A percentile compares a stretch with the other conserved stretches of the same genome.
These are phyloP conservation scores for Zaprionus camerounensis DNA, from an alignment of 1,140 invertebrate genomes.

Conservation along the genomic window DNA sequence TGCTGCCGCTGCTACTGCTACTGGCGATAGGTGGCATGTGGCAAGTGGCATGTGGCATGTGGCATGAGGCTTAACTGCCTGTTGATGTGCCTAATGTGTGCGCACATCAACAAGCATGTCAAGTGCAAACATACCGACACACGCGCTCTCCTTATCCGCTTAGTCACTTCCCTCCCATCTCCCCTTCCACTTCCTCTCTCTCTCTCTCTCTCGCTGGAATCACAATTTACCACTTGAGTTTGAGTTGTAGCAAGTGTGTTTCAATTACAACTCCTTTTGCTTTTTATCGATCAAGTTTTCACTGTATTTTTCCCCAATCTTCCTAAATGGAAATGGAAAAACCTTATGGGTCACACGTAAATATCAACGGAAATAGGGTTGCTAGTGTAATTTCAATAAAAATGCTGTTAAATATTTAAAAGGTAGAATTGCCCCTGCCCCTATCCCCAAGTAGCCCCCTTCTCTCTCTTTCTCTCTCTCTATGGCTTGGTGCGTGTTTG, in stretches of 20 bases:
- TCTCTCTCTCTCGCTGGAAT: neutral
- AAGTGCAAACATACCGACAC: slow-evolving; percentile 22
- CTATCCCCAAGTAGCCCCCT: neutral
- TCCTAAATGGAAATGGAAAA: neutral
- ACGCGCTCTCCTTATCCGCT: slow-evolving; percentile 1
- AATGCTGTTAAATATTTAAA: slow-evolving; percentile 49
- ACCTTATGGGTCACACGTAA: neutral
- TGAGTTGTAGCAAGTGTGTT: neutral
- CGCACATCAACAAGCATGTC: slow-evolving; percentile 37
- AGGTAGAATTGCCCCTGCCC: neutral
- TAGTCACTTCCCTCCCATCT: neutral
- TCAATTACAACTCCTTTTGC: neutral
- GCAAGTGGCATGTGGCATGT: neutral
- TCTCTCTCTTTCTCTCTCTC: too few relatives aligned
- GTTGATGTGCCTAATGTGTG: slow-evolving; percentile 34
- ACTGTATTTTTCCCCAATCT: neutral
- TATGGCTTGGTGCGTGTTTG: slow-evolving; percentile 30
- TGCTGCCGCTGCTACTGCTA: neutral
- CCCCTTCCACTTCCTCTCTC: too few relatives aligned
- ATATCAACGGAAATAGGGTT: slow-evolving; percentile 7
- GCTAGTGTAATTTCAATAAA: slow-evolving; percentile 22
- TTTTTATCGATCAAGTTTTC: neutral
- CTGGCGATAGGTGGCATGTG: neutral
- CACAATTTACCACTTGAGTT: neutral
- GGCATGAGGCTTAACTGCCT: slow-evolving; percentile 6